Percentiles rank a stretch among this genome's conserved stretches.
phyloP scores from a whole-genome alignment of 2,888 invertebrate species.

The Torymus texanus region DNA sequence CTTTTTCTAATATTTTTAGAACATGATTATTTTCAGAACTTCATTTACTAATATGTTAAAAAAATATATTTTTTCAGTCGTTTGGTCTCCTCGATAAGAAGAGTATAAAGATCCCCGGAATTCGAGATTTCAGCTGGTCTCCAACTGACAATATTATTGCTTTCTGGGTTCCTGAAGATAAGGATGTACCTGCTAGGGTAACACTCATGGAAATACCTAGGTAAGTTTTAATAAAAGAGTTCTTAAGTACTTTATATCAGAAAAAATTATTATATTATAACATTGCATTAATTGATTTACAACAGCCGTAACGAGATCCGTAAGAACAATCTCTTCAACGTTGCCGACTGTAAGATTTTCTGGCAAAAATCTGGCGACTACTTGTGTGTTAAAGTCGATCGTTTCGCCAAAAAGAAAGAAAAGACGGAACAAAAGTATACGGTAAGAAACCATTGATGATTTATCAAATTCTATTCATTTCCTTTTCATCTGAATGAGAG shows the following conservation, averaged over 20 bases:
- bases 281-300: slow-evolving; percentile 24
- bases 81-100: slow-evolving; percentile 96
- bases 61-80: slow-evolving; percentile 77
- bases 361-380: slow-evolving; percentile 99
- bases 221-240: slow-evolving; percentile 62
- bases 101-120: slow-evolving; percentile 92
- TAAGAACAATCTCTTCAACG: slow-evolving; percentile 97
- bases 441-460: slow-evolving; percentile 72
- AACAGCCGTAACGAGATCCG: slow-evolving; percentile 86
- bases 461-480: slow-evolving; percentile 11
- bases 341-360: slow-evolving; percentile 98
- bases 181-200: slow-evolving; percentile 96
- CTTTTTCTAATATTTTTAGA: no score
- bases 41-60: no score
- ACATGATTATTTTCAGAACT: no score
- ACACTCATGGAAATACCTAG: slow-evolving; percentile 94
- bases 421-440: slow-evolving; percentile 95
- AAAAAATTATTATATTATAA: slow-evolving; percentile 13
- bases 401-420: slow-evolving; percentile 94
- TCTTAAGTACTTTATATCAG: slow-evolving; percentile 19
- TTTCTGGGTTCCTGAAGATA: slow-evolving; percentile 98
- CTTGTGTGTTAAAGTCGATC: slow-evolving; percentile 95
- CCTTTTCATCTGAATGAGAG: slow-evolving; percentile 21
- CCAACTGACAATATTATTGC: slow-evolving; percentile 97
- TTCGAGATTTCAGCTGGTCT: slow-evolving; percentile 98